phyloP scores from a whole-genome alignment of 64 coral and sea anemone species.

The Porites lutea region DNA sequence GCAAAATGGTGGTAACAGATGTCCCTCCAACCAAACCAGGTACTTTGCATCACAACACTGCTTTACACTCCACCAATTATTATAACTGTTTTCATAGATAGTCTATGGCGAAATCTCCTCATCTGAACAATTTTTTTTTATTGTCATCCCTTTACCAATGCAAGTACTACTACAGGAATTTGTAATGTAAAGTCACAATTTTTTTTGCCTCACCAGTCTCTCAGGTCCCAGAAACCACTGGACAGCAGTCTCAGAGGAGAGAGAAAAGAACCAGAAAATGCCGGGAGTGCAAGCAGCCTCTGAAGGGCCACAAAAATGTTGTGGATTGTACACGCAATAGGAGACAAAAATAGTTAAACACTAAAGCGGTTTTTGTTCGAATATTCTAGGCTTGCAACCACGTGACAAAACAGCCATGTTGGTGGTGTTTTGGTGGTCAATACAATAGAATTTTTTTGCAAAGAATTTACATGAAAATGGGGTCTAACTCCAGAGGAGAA shows the following conservation, averaged over 20 bases:
- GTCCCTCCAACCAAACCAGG: constrained; percentile 24
- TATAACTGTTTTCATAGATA: neutral
- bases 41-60: neutral
- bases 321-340: neutral
- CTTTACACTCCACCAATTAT: neutral
- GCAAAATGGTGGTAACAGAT: neutral
- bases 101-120: no score
- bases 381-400: no score
- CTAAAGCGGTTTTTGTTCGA: neutral
- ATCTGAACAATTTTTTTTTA: no score
- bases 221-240: neutral
- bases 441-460: no score
- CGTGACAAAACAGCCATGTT: no score
- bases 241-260: neutral
- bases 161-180: neutral
- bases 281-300: neutral
- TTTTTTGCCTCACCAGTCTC: neutral
- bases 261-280: neutral
- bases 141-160: no score
- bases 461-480: no score
- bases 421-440: no score
- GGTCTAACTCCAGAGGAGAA: no score
- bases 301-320: constrained; percentile 49
- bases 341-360: neutral
- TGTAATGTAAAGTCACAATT: neutral